Evolutionary conservation across 2,113 vertebrate species (phyloP).

Genomic region (Lepus americanus): DNA sequence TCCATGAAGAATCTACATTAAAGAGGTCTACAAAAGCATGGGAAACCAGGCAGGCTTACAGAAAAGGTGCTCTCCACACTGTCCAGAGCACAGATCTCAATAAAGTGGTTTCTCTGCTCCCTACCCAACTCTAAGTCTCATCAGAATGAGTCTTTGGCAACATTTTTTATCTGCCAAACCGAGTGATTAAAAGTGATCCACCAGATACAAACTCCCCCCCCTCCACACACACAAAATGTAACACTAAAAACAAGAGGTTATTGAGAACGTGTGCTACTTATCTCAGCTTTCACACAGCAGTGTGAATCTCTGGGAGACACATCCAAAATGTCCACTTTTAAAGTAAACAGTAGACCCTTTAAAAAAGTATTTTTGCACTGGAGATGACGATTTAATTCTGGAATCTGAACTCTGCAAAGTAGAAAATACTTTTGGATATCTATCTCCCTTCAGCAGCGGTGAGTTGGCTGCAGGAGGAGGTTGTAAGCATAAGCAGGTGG

Average conservation of each 20-base stretch:
- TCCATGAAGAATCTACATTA: background rate
- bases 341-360: background rate
- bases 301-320: background rate
- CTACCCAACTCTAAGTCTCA: background rate
- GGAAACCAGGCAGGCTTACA: background rate
- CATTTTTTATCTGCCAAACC: background rate
- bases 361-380: slow-evolving; percentile 8
- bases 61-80: background rate
- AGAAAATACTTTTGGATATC: background rate
- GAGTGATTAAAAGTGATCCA: too few species aligned
- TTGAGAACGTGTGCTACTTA: background rate
- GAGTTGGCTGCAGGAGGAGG: background rate
- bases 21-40: background rate
- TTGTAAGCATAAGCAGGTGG: background rate
- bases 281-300: background rate
- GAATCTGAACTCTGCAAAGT: background rate
- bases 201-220: background rate
- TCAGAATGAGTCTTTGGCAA: background rate
- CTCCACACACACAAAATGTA: background rate
- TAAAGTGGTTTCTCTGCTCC: background rate
- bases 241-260: background rate
- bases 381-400: background rate
- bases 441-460: background rate
- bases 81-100: background rate
- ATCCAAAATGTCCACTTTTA: background rate